Base-by-base conservation (phyloP, 2,888 invertebrate genomes). In the Ashinkailepas kermadecensis region DNA sequence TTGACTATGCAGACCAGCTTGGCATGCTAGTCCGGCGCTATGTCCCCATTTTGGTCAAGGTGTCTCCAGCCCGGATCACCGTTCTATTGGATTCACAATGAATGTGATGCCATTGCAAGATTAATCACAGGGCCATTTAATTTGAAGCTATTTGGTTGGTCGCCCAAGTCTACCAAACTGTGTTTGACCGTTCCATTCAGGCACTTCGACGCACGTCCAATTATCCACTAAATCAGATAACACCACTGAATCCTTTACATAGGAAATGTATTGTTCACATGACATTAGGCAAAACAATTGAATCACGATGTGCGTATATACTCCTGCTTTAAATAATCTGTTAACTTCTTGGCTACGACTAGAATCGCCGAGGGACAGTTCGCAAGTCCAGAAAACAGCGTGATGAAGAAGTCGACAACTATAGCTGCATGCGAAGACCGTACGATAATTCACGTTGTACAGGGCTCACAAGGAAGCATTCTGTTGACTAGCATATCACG, bases 271-370 rank as follows among this genome's bases (percentile, higher is more conserved):
- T 67, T 67, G 65, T 21, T 23, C 23, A 23, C 65, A 12, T 11
- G 21, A 54, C 74, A 54, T 21, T 74, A 74, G 2, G 18, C 74
- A 74, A 39, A 70, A 74, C 74, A 18, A 59, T 39, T 54, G n/a
- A 65, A 74, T 74, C 74, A 74, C 74, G 39, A 21, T 74, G 74
- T 74, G 74, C 74, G 11, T 74, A 74, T 74, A 74, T 74, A 74
- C 39, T 74, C 54, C 54, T 74, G 67, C 74, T 8, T 74, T 74
- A 74, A 74, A 74, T 74, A 74, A 54, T 74, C 1, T 74, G 54
- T 70, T 21, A 65, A 65, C 67, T 67, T 74, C 74, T 74, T 18
- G 21, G 18, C 74, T 74, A 74, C 39, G 74, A 74, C 74, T 74
- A 74, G 74, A 74, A 39, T 54, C 74, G 54, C 10, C 74, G 15